A percentile compares a stretch with the other conserved stretches of the same genome.
phyloP scores from a whole-genome alignment of 2,113 vertebrate species.

The Nanorana parkeri region DNA sequence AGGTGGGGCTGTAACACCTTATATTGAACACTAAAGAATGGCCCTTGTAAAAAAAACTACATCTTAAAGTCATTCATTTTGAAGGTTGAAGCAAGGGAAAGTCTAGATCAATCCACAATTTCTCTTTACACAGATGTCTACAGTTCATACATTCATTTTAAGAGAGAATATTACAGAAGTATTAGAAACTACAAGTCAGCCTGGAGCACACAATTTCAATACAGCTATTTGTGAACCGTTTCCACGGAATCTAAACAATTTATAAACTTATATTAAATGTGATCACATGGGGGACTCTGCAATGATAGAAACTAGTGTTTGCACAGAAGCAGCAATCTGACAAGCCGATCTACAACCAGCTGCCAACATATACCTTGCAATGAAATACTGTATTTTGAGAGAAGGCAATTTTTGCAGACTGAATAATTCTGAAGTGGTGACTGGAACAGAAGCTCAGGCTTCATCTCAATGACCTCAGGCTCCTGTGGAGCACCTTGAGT shows the following conservation, averaged over 20 bases:
- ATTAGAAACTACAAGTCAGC: too few relatives aligned
- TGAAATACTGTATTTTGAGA: constrained; percentile 25
- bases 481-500: neutral
- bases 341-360: neutral
- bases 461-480: constrained; percentile 11
- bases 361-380: constrained; percentile 36
- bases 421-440: constrained; percentile 3
- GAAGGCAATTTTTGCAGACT: constrained; percentile 6
- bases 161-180: too few relatives aligned
- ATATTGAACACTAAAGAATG: too few relatives aligned
- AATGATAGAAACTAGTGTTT: constrained; percentile 7
- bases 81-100: too few relatives aligned
- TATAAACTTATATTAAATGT: neutral
- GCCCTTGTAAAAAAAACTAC: too few relatives aligned
- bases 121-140: too few relatives aligned
- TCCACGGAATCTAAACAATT: neutral
- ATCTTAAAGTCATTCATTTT: too few relatives aligned
- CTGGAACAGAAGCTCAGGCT: constrained; percentile 14
- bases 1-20: too few relatives aligned
- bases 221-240: too few relatives aligned
- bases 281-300: neutral
- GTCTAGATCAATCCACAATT: too few relatives aligned
- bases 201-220: too few relatives aligned
- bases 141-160: too few relatives aligned
- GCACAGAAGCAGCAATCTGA: constrained; percentile 32